A percentile compares a stretch with the other conserved stretches of the same genome.
These are phyloP conservation scores for Melanogrammus aeglefinus DNA, from an alignment of 2,797 vertebrate species.

Conservation along the genomic window DNA sequence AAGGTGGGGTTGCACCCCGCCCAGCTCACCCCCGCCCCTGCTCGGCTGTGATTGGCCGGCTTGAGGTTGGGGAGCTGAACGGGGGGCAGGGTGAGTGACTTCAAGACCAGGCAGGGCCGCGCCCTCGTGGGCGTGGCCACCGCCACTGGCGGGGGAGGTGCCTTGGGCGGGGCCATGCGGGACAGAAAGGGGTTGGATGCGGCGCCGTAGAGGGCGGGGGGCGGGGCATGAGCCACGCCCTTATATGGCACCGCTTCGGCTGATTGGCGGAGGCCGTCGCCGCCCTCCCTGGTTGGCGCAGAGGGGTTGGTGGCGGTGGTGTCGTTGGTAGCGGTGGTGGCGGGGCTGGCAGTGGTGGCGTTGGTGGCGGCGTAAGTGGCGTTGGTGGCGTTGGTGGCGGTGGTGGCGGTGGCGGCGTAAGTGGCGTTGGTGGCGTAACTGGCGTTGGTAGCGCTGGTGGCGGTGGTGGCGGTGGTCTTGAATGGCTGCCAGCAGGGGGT, in stretches of 20 bases:
- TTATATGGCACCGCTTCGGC: neutral
- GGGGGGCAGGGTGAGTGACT: conserved; percentile 73
- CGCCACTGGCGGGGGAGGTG: neutral
- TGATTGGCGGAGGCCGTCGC: conserved; percentile 17
- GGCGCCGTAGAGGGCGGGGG: neutral
- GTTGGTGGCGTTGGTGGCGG: no score
- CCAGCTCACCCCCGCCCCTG: conserved; percentile 5
- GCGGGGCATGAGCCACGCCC: neutral
- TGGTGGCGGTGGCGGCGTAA: no score
- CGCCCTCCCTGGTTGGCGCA: neutral
- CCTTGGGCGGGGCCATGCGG: neutral
- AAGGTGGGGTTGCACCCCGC: no score
- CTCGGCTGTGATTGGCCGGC: conserved; percentile 2
- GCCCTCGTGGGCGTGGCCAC: conserved; percentile 26
- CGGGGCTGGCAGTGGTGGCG: no score
- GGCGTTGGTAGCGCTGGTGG: no score
- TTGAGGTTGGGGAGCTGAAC: conserved; percentile 53
- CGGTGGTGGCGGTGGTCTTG: conserved; percentile 31
- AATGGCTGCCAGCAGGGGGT: conserved; percentile 11
- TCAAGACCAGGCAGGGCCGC: conserved; percentile 57
- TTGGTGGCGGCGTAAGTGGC: neutral
- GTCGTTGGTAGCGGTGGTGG: no score
- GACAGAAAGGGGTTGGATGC: rapidly evolving
- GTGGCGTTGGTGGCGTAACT: neutral
- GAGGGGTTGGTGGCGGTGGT: neutral